phyloP scores from a whole-genome alignment of 2,888 invertebrate genomes.

The Andrena hattorfiana region DNA sequence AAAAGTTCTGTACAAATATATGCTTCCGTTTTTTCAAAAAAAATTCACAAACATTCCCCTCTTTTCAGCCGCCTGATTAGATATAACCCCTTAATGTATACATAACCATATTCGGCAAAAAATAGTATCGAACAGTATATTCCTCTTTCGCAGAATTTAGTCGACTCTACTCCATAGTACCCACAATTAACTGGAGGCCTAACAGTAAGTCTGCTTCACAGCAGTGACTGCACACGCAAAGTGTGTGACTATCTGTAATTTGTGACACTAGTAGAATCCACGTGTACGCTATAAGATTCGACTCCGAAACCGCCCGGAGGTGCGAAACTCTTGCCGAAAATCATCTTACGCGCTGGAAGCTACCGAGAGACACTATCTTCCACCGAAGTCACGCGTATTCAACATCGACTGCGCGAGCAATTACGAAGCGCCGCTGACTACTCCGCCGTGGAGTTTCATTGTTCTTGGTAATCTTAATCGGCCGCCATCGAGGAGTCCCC shows the following conservation, averaged over 20 bases:
- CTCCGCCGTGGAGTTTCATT: background rate
- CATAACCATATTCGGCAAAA: no score
- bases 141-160: no score
- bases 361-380: background rate
- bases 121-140: no score
- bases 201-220: no score
- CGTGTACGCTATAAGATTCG: background rate
- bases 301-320: background rate
- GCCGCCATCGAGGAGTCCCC: background rate
- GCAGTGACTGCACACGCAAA: no score
- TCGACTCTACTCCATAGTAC: no score
- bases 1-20: no score
- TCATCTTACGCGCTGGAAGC: background rate
- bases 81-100: no score
- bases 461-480: background rate
- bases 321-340: background rate
- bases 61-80: no score
- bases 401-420: background rate
- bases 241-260: background rate
- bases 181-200: no score
- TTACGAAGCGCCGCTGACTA: background rate
- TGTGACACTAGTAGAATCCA: background rate
- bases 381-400: background rate
- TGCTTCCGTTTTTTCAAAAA: no score
- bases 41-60: no score